Base-by-base conservation (phyloP, 2,797 vertebrate genomes). In the Lophius americanus region DNA sequence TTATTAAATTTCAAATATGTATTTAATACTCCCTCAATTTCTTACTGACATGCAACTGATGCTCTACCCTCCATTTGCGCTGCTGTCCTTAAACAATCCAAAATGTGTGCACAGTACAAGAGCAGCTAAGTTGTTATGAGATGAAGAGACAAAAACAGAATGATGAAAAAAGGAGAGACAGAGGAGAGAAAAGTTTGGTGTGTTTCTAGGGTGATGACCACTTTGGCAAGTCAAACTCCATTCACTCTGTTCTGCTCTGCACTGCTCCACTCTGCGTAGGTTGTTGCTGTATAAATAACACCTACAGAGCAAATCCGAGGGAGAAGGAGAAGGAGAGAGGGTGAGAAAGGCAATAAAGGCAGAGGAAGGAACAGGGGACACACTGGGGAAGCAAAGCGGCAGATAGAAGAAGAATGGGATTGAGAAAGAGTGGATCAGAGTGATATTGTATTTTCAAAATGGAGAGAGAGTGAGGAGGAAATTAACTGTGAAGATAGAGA, bases 181-280 rank as follows among this genome's bases (percentile, higher is more conserved):
- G 78, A 73, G 68, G 64, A 68, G 70, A 64, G 49, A 59, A 74
- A 66, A 79, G 76, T 83, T 66, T 78, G 74, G 82, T 88, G 80
- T 77, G 75, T 78, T 89, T 87, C 67, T 85, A 88, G 92, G 93
- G 92, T 93, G 90, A 91, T 88, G 89, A 83, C 91, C 90, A 87
- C 91, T 92, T 91, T 91, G 91, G 91, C 88, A 88, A 93, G 92
- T 93, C 89, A 88, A 89, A 91, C 89, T 90, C 88, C 89, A 86
- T 87, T 84, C 86, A 70, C 80, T 23, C 23, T 60, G 86, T 87
- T 88, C 85, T 75, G 80, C 70, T 85, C 81, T 78, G 81, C 85
- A 81, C 84, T 54, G 81, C 81, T 91, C 79, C 36, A 64, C 84
- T 85, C 88, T 88, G 91, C 87, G 90, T 92, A 88, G 91, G 91